Evolutionary conservation across 2,113 vertebrate genomes (phyloP), one percentile per base, ranked within the genome.

Genomic region (Nesoenas mayeri): DNA sequence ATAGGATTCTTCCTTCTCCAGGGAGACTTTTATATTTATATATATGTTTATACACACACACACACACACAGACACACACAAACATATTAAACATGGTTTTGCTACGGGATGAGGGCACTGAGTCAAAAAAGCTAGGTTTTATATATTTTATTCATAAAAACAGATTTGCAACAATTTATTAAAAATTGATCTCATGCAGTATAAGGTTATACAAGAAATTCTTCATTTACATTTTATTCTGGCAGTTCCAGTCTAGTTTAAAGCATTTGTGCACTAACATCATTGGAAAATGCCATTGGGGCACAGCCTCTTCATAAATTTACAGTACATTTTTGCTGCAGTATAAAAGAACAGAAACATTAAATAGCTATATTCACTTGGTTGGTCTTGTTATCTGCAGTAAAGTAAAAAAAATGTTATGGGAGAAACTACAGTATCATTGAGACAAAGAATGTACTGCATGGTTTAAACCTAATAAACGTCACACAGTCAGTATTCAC

Each of bases 161-260:
- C 98, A 98, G 97, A 98, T 98, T 98, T 98, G 98, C 98, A 98
- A 99, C 98, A 98, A 98, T 99, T 98, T 98, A 98, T 98, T 98
- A 98, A 99, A 99, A 98, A 98, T 98, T 95, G 97, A 97, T 98
- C 97, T 98, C 98, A 99, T 99, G 98, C 98, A 99, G 97, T 98
- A 98, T 98, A 98, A 98, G 97, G 98, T 98, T 97, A 97, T 98
- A 98, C 96, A 98, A 98, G 98, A 98, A 98, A 98, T 96, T 98
- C 96, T 97, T 98, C 98, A 98, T 98, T 97, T 98, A 98, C 98
- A 98, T 98, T 97, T 97, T 97, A 97, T 98, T 97, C 98, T 98
- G 98, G 98, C 98, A 98, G 98, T 98, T 98, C 98, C 98, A 97
- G 98, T 98, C 98, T 98, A 98, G 98, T 98, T 98, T 96, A 97